Evolutionary conservation across 2,113 vertebrate species (phyloP).

Genomic region (Elaphurus davidianus): DNA sequence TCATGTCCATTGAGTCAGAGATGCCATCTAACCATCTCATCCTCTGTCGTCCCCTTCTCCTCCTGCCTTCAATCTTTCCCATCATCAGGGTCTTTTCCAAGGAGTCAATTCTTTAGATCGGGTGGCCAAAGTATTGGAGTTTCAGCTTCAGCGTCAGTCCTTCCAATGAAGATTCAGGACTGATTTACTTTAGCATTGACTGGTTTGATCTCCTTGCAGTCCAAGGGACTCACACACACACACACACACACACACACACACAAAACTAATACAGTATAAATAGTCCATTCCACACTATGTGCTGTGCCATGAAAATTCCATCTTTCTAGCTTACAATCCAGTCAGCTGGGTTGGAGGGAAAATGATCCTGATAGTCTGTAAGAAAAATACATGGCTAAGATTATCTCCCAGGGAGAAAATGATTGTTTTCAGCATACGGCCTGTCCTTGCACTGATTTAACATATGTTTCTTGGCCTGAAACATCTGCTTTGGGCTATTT

Average conservation of each 20-base stretch:
- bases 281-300: not conserved
- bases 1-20: not conserved
- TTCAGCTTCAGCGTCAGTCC: not conserved
- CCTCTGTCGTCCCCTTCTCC: not conserved
- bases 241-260: not conserved
- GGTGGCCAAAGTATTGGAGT: not conserved
- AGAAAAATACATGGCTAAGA: not conserved
- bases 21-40: not conserved
- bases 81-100: not conserved
- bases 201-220: not conserved
- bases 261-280: not conserved
- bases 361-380: not conserved
- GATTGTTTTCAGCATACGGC: not conserved
- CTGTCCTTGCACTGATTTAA: not conserved
- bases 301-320: not conserved
- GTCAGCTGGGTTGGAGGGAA: not conserved
- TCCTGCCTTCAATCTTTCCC: not conserved
- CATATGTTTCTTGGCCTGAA: not conserved
- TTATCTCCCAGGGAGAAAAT: not conserved
- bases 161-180: not conserved
- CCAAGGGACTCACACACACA: not conserved
- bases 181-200: not conserved
- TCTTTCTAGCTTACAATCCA: not conserved
- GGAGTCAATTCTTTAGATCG: not conserved
- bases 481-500: not conserved